Evolutionary conservation across 2,113 vertebrate species (phyloP).

Genomic region (Psilopsiagon aurifrons): DNA sequence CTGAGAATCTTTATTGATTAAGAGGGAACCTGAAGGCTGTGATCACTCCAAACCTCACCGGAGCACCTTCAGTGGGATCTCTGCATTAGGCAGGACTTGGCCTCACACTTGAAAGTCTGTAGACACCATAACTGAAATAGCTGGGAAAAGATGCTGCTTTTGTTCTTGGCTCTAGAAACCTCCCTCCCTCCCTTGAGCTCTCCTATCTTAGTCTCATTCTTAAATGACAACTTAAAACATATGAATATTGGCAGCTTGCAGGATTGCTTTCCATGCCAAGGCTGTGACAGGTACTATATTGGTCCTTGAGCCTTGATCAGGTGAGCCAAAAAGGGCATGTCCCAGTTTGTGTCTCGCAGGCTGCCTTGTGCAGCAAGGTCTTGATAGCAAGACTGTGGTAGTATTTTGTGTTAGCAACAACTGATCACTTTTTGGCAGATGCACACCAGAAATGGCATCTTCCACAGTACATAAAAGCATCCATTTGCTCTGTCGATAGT

Average conservation of each 20-base stretch:
- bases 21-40: background rate
- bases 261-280: background rate
- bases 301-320: background rate
- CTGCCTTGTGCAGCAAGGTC: background rate
- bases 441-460: constrained; percentile 25
- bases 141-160: constrained; percentile 51
- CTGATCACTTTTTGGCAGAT: background rate
- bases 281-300: background rate
- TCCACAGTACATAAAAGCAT: background rate
- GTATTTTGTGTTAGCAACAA: background rate
- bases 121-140: background rate
- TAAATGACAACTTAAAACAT: constrained; percentile 24
- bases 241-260: constrained; percentile 16
- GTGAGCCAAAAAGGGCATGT: background rate
- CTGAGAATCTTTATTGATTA: background rate
- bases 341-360: background rate
- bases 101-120: background rate
- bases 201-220: background rate
- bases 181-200: background rate
- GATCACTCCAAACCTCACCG: background rate
- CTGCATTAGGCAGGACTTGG: background rate
- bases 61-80: background rate
- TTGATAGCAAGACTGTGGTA: background rate
- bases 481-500: background rate
- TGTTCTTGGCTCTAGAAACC: constrained; percentile 71